Percentiles rank a stretch among this genome's conserved stretches.
Evolutionary conservation across 2,888 invertebrate genomes (phyloP).

Genomic region (Xestobium rufovillosum): DNA sequence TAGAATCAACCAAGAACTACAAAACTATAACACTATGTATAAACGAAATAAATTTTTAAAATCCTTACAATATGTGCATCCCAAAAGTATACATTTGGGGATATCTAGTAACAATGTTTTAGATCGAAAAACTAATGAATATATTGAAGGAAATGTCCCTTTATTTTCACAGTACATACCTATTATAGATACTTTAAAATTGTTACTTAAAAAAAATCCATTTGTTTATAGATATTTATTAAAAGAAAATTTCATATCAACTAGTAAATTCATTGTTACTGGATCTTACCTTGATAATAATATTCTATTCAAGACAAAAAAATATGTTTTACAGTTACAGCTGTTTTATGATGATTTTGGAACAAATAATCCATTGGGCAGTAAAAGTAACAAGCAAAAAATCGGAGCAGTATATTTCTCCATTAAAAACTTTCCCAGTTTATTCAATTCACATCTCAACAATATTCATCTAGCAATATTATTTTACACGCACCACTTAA

Average conservation of each 20-base stretch:
- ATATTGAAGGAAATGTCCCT: not conserved
- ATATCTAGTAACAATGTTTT: not conserved
- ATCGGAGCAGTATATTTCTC: conserved; percentile 14
- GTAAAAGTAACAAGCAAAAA: conserved; percentile 13
- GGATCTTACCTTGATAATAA: not conserved
- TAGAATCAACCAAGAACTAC: too few species aligned
- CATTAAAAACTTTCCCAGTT: conserved; percentile 8
- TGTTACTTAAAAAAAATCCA: not conserved
- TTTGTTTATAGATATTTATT: not conserved
- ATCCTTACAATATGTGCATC: not conserved
- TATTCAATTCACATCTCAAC: conserved; percentile 6
- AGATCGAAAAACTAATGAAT: not conserved
- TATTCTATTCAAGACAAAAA: conserved; percentile 1
- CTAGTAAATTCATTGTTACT: not conserved
- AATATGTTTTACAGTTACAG: conserved; percentile 9
- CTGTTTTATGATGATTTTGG: conserved; percentile 16
- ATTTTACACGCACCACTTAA: conserved; percentile 11
- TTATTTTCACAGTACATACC: not conserved
- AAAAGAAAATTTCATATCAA: not conserved
- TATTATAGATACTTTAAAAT: not conserved
- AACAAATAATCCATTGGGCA: conserved; percentile 12
- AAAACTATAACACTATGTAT: too few species aligned
- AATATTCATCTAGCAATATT: conserved; percentile 10
- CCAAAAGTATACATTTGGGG: not conserved
- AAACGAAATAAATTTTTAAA: too few species aligned